Base-by-base conservation (phyloP, 2,113 vertebrate genomes). In the Passer domesticus region DNA sequence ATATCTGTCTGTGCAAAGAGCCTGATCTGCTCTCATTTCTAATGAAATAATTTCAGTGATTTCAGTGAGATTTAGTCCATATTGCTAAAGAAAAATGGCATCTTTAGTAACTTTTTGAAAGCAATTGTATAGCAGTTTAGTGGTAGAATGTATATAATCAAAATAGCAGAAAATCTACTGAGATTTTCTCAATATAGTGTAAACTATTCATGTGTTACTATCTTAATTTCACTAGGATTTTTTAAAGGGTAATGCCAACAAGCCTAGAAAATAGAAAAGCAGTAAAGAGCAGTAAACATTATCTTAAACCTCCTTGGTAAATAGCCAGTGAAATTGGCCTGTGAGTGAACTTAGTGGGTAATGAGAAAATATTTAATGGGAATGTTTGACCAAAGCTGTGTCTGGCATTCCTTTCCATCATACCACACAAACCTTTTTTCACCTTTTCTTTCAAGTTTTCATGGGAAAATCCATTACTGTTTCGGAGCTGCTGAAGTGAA, bases 321-420 rank as follows among this genome's bases (percentile, higher is more conserved):
- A 97, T 43, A 94, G 87, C 82, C 87, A 96, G 59, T 92, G 69
- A 66, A 93, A 83, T 35, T 98, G 95, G 94, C 96, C 96, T 97
- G 73, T 82, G 80, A 87, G 69, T 97, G 97, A 98, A 96, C 96
- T 75, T 96, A 52, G 50, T n/a, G 60, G 85, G 55, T 97, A 97
- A 95, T 95, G 91, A 94, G 85, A 90, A 92, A 93, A 96, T 91
- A 94, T 94, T 96, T 96, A 94, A 87, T 95, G 79, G 79, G 89
- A 94, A 89, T 95, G 95, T 96, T 97, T 97, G 94, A 97, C 92
- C 82, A 95, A 94, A 97, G 83, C 91, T 83, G 44, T 72, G 92
- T 93, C 83, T 97, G 88, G 83, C 95, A 97, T 97, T 97, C 95
- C 94, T 96, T 97, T 96, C 93, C 67, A 87, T 97, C 94, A 90